Evolutionary conservation across 2,888 invertebrate genomes (phyloP), one percentile per base, ranked within the genome.

Genomic region (Stenotaenia linearis): DNA sequence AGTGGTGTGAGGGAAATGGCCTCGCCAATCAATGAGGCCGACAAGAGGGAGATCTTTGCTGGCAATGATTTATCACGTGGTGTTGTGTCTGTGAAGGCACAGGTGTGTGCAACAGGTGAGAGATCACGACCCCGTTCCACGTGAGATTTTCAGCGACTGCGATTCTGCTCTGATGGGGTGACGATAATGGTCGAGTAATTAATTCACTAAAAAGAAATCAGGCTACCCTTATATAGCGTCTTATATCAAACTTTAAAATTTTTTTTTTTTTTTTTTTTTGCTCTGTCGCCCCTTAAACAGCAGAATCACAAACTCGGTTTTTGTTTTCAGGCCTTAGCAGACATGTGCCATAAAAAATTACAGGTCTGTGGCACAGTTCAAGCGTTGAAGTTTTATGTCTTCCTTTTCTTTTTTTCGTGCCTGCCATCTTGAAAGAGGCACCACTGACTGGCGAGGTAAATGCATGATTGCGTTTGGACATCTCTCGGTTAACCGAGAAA

Each of bases 1-100:
- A 32, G 32, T 45, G 15, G 18, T 18, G n/a, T 10, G 15, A 28
- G 25, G 61, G 61, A 61, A 23, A 61, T 61, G 25, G 61, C 61
- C 61, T 23, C 25, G 61, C 61, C 61, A 61, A 61, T 61, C 61
- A 61, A 61, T 61, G 61, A 61, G 61, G 61, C 61, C 61, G 61
- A 61, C 61, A 61, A 61, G 25, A 25, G 28, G 45, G 28, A 61
- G 28, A 61, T 61, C 61, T 45, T 45, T 45, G 18, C 15, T 45
- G 45, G 45, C 61, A 61, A 61, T 61, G 61, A 61, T 61, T 61
- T 61, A 61, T 61, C 21, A 61, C 61, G 25, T 61, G 61, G 61
- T 61, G 61, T 61, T 6, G 61, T 61, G 61, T 23, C 61, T 25
- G 61, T 61, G 9, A 9, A 61, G 28, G 28, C 25, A 61, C 61